Evolutionary conservation across 2,888 invertebrate species (phyloP), one percentile per base, ranked within the genome.

Genomic region (Caenorhabditis sp.): DNA sequence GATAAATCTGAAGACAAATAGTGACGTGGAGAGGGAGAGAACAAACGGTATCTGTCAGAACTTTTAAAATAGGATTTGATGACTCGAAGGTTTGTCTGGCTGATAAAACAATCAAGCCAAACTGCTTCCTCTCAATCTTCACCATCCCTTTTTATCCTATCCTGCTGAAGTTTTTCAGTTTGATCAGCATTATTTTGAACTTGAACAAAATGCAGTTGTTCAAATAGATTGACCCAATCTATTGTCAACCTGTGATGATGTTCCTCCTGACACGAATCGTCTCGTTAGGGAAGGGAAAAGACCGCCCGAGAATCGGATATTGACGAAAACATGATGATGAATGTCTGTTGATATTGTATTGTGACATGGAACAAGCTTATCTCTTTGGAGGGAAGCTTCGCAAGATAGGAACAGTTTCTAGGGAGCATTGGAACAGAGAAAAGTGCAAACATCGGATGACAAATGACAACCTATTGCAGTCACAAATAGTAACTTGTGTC

Each of bases 211-310:
- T n/a, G 66, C 68, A 68, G 58, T 19, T 76, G 68, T 58, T 28
- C 54, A 76, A 76, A 76, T 41, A 76, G 19, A 58, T 35, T n/a
- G 31, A 58, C 44, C 59, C 47, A 76, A 68, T 64, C 28, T 22
- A 31, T 38, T 58, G 74, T 73, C 75, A 68, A 76, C 68, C 68
- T 76, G 74, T 44, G 63, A 51, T 35, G 56, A 58, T 68, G 77
- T 77, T 77, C 76, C 69, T 77, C 77, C 69, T 77, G 77, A 59
- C 77, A 77, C 77, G 61, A 69, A 70, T 41, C 51, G 69, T 22
- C 76, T 51, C 68, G 35, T 68, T 58, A 26, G 28, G 44, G 19
- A n/a, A 22, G 6, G n/a, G n/a, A 28, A 14, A 49, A 76, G 47
- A 59, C 28, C 22, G 59, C 35, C 51, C 38, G 69, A 28, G 19